A percentile compares a stretch with the other conserved stretches of the same genome.
These are phyloP conservation scores for Sturmia bella DNA, from an alignment of 2,888 invertebrate genomes.

Conservation along the genomic window DNA sequence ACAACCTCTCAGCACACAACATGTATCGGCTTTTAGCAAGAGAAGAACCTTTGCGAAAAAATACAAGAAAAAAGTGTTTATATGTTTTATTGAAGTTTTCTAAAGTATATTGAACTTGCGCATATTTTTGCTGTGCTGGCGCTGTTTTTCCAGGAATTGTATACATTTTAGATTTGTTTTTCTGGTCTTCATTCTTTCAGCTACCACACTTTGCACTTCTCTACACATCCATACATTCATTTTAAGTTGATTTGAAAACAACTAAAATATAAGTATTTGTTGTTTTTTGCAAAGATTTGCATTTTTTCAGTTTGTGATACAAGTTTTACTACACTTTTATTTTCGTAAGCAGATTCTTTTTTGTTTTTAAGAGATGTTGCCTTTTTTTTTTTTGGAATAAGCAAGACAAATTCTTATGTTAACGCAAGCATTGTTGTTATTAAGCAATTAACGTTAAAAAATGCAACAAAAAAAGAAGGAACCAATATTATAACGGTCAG, in stretches of 20 bases:
- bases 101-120: slow-evolving; percentile 68
- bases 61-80: slow-evolving; percentile 43
- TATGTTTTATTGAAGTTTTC: slow-evolving; percentile 54
- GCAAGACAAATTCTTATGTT: slow-evolving; percentile 57
- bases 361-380: slow-evolving; percentile 56
- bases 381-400: slow-evolving; percentile 14
- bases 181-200: slow-evolving; percentile 34
- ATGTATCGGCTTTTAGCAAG: slow-evolving; percentile 66
- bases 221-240: slow-evolving; percentile 4
- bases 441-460: slow-evolving; percentile 49
- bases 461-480: too few relatives aligned
- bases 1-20: slow-evolving; percentile 56
- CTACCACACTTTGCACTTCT: background rate
- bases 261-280: slow-evolving; percentile 27
- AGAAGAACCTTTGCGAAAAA: slow-evolving; percentile 25
- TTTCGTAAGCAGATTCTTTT: slow-evolving; percentile 61
- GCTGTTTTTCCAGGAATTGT: slow-evolving; percentile 72
- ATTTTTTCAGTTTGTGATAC: slow-evolving; percentile 51
- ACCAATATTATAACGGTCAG: too few relatives aligned
- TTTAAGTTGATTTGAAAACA: slow-evolving; percentile 27
- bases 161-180: slow-evolving; percentile 57
- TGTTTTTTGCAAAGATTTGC: slow-evolving; percentile 67
- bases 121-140: slow-evolving; percentile 69
- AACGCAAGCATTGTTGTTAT: slow-evolving; percentile 51
- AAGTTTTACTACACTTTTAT: slow-evolving; percentile 49